These are phyloP conservation scores for Nothoprocta pentlandii DNA, from an alignment of 2,113 vertebrate genomes.

Conservation along the genomic window DNA sequence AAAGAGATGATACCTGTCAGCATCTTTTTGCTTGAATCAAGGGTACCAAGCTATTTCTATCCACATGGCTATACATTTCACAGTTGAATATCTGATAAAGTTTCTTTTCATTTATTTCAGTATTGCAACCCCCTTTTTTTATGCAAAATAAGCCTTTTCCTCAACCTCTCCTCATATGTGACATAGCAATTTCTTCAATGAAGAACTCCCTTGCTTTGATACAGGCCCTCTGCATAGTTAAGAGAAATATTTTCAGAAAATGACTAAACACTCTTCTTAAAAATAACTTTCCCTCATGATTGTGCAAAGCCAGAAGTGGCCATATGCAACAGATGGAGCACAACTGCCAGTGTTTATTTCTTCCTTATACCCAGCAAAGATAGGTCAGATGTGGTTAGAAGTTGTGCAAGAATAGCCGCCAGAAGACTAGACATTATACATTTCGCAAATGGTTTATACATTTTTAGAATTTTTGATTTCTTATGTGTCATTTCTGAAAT, in stretches of 20 bases:
- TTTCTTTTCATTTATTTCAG: neutral
- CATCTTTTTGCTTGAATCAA: neutral
- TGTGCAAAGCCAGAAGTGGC: constrained; percentile 24
- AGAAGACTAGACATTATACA: neutral
- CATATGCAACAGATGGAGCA: constrained; percentile 26
- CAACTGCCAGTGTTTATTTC: constrained; percentile 3
- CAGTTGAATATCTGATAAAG: neutral
- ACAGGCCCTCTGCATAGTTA: constrained; percentile 22
- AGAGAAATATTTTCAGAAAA: constrained; percentile 54
- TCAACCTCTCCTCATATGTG: neutral
- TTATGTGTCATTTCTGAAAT: neutral
- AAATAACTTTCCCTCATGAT: constrained; percentile 61
- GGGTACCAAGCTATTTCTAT: neutral
- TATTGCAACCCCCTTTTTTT: neutral
- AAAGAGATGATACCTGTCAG: neutral
- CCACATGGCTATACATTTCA: neutral
- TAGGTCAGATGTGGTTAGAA: constrained; percentile 15
- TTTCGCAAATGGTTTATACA: neutral
- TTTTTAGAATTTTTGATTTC: constrained; percentile 3
- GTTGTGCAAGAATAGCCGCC: constrained; percentile 10
- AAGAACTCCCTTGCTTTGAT: constrained; percentile 29
- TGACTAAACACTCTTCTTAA: constrained; percentile 46
- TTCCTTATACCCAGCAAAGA: neutral
- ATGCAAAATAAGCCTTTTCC: neutral
- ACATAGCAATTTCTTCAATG: neutral